Evolutionary conservation across 2,797 vertebrate genomes (phyloP), one percentile per base, ranked within the genome.

Genomic region (Uromys caudimaculatus): DNA sequence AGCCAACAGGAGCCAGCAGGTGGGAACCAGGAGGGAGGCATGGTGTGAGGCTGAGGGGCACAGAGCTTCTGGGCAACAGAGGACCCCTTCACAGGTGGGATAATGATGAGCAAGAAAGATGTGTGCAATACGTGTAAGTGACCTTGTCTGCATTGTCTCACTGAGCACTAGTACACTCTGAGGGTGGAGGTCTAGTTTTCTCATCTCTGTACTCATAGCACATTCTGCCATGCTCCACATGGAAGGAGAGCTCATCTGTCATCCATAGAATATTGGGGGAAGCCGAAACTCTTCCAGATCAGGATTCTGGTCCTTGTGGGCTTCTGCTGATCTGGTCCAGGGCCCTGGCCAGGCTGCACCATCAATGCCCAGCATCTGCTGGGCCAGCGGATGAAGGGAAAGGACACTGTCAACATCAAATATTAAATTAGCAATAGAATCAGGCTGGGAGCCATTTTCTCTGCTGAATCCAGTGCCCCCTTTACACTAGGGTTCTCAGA

Each of bases 291-390:
- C 24, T n/a, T 56, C 24, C 85, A 67, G 56, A 71, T 23, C 38
- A 90, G 78, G n/a, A 62, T 29, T 79, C 60, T 60, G 73, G 14
- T 29, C 27, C 54, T 1, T 27, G 9, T 27, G 75, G 60, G 47
- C 75, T 50, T 96, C 86, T 60, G 50, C 38, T 85, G 85, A 92
- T 67, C 87, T 75, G 47, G 82, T 78, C 41, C 29, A 54, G 89
- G 78, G 52, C 19, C 41, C n/a, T 16, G 47, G 67, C 89, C 83
- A 90, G 62, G 41, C 86, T 58, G 27, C 4, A 19, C 6, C n/a
- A 17, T 52, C n/a, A 73, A 84, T 76, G 89, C 6, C 38, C 21
- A 35, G 41, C 44, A 85, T 95, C 69, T 17, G 13, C 79, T 81
- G 69, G 85, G n/a, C 75, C 38, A 41, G 64, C 77, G 75, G 78